Percentiles rank a stretch among this genome's conserved stretches.
Evolutionary conservation across 1,140 invertebrate genomes (phyloP).

Genomic region (Reticulitermes speratus): DNA sequence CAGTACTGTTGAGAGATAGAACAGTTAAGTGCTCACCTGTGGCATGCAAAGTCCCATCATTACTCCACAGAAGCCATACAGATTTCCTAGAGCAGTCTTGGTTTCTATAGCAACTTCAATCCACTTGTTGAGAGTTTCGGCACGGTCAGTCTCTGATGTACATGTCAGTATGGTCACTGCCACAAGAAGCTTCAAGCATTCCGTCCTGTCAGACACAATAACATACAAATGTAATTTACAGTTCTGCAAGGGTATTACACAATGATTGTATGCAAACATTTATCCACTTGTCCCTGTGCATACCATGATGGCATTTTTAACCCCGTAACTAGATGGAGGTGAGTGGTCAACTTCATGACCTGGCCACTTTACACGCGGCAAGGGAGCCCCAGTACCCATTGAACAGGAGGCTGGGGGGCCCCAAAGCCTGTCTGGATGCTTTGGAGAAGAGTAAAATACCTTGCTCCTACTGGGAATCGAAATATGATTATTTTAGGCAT

Average conservation of each 20-base stretch:
- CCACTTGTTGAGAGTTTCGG: slow-evolving; percentile 87
- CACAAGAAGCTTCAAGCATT: slow-evolving; percentile 83
- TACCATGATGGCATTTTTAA: too few species aligned
- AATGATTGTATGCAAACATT: too few species aligned
- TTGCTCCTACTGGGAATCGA: too few species aligned
- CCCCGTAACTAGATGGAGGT: too few species aligned
- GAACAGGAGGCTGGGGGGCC: too few species aligned
- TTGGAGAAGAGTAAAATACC: too few species aligned
- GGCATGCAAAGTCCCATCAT: slow-evolving; percentile 86
- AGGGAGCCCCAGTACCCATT: too few species aligned
- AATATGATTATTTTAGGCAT: too few species aligned
- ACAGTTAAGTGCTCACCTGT: slow-evolving; percentile 59
- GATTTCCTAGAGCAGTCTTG: slow-evolving; percentile 86
- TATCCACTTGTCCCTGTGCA: neutral
- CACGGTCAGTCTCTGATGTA: slow-evolving; percentile 71
- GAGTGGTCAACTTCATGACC: too few species aligned
- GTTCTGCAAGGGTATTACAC: neutral
- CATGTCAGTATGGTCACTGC: slow-evolving; percentile 85
- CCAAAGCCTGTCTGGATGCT: too few species aligned
- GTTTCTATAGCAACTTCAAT: slow-evolving; percentile 88
- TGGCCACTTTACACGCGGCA: too few species aligned
- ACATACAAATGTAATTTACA: neutral
- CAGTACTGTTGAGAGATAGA: neutral
- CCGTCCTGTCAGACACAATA: slow-evolving; percentile 58
- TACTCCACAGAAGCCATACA: slow-evolving; percentile 86